These are phyloP conservation scores for Lates calcarifer DNA, from an alignment of 2,113 vertebrate species.

Conservation along the genomic window DNA sequence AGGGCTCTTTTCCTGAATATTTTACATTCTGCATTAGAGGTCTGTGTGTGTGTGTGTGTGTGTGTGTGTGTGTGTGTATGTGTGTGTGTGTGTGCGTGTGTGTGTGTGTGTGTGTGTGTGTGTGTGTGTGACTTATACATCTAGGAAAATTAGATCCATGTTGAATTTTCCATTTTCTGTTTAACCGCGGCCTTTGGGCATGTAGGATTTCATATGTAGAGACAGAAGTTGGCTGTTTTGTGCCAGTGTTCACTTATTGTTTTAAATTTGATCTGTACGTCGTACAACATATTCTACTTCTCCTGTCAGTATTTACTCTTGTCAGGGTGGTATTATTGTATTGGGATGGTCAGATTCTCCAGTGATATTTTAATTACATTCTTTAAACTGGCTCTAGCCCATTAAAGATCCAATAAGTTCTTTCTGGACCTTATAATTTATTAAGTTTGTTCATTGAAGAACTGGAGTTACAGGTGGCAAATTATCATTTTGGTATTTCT, in stretches of 20 bases:
- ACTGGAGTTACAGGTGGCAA: no score
- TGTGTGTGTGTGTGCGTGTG: not conserved
- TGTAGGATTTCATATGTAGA: not conserved
- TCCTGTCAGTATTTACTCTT: not conserved
- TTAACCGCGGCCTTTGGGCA: not conserved
- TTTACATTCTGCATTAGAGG: conserved; percentile 9
- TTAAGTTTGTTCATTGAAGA: no score
- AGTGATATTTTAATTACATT: no score
- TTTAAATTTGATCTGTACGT: not conserved
- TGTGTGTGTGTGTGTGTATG: not conserved
- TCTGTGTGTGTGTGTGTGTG: not conserved
- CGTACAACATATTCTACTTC: not conserved
- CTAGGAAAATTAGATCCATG: conserved; percentile 24
- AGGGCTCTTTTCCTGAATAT: conserved; percentile 27
- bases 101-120: not conserved
- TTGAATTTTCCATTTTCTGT: conserved; percentile 18
- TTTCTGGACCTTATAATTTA: not conserved
- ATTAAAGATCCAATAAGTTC: not conserved
- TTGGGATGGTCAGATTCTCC: no score
- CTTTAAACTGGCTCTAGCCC: no score
- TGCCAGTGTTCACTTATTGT: not conserved
- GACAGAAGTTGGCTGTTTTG: not conserved
- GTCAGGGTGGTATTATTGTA: not conserved
- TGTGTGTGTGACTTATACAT: not conserved
- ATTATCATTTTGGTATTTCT: no score